These are phyloP conservation scores for Brenthis ino DNA, from an alignment of 2,888 invertebrate genomes.

Conservation along the genomic window DNA sequence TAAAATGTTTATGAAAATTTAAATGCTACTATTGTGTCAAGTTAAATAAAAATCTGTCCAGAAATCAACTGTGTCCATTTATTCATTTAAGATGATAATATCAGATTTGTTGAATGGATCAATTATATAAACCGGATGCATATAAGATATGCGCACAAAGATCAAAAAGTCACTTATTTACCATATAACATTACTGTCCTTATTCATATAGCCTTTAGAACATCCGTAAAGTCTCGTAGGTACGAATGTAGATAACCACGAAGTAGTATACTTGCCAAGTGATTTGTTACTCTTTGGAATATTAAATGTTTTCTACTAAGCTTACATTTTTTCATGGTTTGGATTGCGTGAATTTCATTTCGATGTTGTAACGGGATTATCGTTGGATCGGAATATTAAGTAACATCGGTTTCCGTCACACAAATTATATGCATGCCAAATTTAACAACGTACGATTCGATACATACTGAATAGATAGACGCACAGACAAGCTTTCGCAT, in stretches of 20 bases:
- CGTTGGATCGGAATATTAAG: constrained; percentile 4
- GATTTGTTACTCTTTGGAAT: constrained; percentile 41
- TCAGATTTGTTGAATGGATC: constrained; percentile 23
- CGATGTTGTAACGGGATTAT: constrained; percentile 3
- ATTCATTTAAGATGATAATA: constrained; percentile 21
- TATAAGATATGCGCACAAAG: constrained; percentile 12
- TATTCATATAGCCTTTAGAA: constrained; percentile 20
- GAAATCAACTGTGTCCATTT: neutral
- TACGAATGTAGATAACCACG: constrained; percentile 17
- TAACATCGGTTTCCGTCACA: constrained; percentile 3
- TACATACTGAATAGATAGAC: neutral
- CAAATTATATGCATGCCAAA: neutral
- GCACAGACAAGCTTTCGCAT: too few species aligned
- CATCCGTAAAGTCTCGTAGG: constrained; percentile 16
- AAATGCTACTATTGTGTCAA: too few species aligned
- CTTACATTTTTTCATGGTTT: neutral
- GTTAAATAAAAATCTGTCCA: neutral
- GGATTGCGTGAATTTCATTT: neutral
- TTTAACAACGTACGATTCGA: neutral
- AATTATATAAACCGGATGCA: constrained; percentile 33
- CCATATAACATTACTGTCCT: constrained; percentile 8
- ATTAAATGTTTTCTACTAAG: constrained; percentile 32
- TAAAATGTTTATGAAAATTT: too few species aligned
- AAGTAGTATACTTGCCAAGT: constrained; percentile 44
- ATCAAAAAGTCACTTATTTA: constrained; percentile 15